phyloP scores from a whole-genome alignment of 37 sponge, comb jelly and placozoan species.

The Halichondria panicea region DNA sequence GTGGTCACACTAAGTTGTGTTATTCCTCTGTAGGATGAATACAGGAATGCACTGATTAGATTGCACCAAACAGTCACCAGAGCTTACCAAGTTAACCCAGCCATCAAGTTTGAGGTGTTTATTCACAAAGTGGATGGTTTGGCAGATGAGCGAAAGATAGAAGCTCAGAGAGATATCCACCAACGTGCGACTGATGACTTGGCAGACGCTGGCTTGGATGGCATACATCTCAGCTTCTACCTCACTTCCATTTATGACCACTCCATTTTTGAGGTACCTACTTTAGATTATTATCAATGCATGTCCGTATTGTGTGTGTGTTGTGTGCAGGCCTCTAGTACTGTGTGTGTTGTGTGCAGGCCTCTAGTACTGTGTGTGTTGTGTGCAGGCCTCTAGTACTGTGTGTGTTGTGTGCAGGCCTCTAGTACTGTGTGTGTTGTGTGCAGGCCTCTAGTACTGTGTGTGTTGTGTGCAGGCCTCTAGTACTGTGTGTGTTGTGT shows the following conservation, averaged over 20 bases:
- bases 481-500: too few species aligned
- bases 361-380: too few species aligned
- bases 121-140: slow-evolving; percentile 90
- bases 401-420: too few species aligned
- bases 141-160: slow-evolving; percentile 36
- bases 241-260: slow-evolving; percentile 95
- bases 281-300: too few species aligned
- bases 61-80: slow-evolving; percentile 87
- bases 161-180: slow-evolving; percentile 88
- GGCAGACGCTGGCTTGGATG: slow-evolving; percentile 83
- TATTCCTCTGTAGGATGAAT: slow-evolving; percentile 73
- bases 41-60: slow-evolving; percentile 77
- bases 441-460: too few species aligned
- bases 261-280: slow-evolving; percentile 92
- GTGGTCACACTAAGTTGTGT: not conserved
- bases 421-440: too few species aligned
- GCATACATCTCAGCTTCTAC: slow-evolving; percentile 83
- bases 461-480: too few species aligned
- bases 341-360: too few species aligned
- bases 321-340: too few species aligned
- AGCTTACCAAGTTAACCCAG: slow-evolving; percentile 88
- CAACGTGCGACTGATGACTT: slow-evolving; percentile 78
- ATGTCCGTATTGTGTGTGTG: too few species aligned
- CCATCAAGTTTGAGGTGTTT: slow-evolving; percentile 96
- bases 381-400: too few species aligned